These are phyloP conservation scores for Blastomussa wellsi DNA, from an alignment of 92 coral and sea anemone species.

Conservation along the genomic window DNA sequence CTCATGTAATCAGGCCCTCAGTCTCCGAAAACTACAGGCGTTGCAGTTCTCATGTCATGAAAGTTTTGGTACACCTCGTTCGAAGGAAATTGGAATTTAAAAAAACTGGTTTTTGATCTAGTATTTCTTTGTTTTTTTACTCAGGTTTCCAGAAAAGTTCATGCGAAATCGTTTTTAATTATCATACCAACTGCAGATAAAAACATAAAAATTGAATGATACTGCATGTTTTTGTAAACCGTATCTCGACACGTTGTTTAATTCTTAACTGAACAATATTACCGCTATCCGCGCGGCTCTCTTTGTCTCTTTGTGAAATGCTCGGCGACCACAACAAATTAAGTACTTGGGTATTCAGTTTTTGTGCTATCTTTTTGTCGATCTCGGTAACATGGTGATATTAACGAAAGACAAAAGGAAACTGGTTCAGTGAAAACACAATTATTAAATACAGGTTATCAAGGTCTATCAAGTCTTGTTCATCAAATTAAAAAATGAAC, in stretches of 20 bases:
- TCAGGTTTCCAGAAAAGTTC: neutral
- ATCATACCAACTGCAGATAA: neutral
- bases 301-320: neutral
- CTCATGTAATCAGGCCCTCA: too few relatives aligned
- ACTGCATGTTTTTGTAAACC: neutral
- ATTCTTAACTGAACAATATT: neutral
- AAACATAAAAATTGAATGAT: neutral
- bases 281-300: neutral
- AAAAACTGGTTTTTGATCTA: neutral
- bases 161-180: neutral
- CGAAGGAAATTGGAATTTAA: neutral
- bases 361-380: neutral
- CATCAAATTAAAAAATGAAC: neutral
- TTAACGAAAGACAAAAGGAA: neutral
- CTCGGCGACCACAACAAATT: neutral
- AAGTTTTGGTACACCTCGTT: too few relatives aligned
- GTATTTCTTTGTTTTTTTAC: neutral
- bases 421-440: neutral
- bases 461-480: neutral
- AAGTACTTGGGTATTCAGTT: neutral
- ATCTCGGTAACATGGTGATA: neutral
- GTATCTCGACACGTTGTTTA: neutral
- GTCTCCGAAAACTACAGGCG: too few relatives aligned
- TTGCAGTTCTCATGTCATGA: too few relatives aligned
- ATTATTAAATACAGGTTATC: conserved; percentile 1